Base-by-base conservation (phyloP, 2,888 invertebrate species). In the Pammene fasciana region DNA sequence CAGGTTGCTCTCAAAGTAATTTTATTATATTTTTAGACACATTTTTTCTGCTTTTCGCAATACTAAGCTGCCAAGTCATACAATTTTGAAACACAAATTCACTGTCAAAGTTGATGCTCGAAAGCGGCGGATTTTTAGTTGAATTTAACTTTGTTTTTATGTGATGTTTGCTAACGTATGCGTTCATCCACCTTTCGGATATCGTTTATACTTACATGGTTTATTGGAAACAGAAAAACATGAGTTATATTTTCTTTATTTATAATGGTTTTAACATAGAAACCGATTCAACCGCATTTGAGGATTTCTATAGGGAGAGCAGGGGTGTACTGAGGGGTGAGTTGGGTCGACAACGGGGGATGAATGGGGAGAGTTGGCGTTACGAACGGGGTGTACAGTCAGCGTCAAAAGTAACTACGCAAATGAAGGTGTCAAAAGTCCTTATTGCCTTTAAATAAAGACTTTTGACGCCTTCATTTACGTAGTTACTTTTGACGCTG, bases 81-180 rank as follows among this genome's bases (percentile, higher is more conserved):
- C n/a, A n/a, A n/a, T n/a, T n/a, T n/a, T n/a, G n/a, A n/a, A n/a
- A n/a, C n/a, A n/a, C n/a, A n/a, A n/a, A n/a, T n/a, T n/a, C n/a
- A n/a, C n/a, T n/a, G n/a, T n/a, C n/a, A n/a, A n/a, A 46, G 45
- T 57, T 38, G 11, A 43, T 52, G 52, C 26, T 52, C 26, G 52
- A 52, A 52, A 52, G 4, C 52, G 52, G 52, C 26, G 5, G 52
- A 52, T 52, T 52, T 52, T 52, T 52, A 46, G n/a, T 46, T 46
- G 7, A 14, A 46, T 46, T 14, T n/a, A 14, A n/a, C 46, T 46
- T 14, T n/a, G 14, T 0, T 26, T 52, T 26, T 18, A 52, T 11
- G 18, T 52, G 18, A 52, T 26, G 11, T 52, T 26, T 52, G 6
- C 52, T 16, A 48, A 48, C 16, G 48, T 48, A 36, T 6, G 36